phyloP scores from a whole-genome alignment of 1,140 invertebrate species.

The Musca vetustissima region DNA sequence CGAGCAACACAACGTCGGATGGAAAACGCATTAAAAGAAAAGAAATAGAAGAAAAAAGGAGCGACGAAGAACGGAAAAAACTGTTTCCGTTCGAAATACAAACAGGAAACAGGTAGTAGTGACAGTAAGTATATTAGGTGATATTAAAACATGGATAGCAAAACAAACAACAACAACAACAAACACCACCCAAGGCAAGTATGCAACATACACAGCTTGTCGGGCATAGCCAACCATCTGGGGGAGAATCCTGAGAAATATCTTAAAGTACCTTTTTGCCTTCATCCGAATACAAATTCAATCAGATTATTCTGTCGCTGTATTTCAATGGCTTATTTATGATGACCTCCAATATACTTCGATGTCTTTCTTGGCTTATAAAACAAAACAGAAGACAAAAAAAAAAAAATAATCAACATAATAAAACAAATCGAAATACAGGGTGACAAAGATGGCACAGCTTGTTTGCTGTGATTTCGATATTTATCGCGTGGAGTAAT shows the following conservation, averaged over 20 bases:
- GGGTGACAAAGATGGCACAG: too few species aligned
- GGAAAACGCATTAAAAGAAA: not conserved
- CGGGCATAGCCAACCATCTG: too few species aligned
- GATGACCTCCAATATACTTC: slow-evolving; percentile 1
- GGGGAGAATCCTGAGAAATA: too few species aligned
- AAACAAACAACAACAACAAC: not conserved
- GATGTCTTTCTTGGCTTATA: too few species aligned
- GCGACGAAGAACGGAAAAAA: not conserved
- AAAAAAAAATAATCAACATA: too few species aligned
- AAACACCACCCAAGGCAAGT: too few species aligned
- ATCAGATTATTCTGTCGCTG: not conserved
- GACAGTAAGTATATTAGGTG: slow-evolving; percentile 23
- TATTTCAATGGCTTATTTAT: slow-evolving; percentile 19
- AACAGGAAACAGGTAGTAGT: slow-evolving; percentile 22
- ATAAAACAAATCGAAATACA: too few species aligned
- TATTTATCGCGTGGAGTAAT: too few species aligned
- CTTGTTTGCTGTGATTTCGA: too few species aligned
- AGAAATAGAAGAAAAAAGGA: not conserved
- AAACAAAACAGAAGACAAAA: too few species aligned
- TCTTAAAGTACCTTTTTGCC: too few species aligned
- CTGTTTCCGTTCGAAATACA: slow-evolving; percentile 7
- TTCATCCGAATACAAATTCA: slow-evolving; percentile 7
- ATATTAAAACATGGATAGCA: not conserved
- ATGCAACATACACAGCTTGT: too few species aligned
- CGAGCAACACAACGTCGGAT: not conserved